Evolutionary conservation across 2,888 invertebrate genomes (phyloP), one percentile per base, ranked within the genome.

Genomic region (Ariolimax columbianus): DNA sequence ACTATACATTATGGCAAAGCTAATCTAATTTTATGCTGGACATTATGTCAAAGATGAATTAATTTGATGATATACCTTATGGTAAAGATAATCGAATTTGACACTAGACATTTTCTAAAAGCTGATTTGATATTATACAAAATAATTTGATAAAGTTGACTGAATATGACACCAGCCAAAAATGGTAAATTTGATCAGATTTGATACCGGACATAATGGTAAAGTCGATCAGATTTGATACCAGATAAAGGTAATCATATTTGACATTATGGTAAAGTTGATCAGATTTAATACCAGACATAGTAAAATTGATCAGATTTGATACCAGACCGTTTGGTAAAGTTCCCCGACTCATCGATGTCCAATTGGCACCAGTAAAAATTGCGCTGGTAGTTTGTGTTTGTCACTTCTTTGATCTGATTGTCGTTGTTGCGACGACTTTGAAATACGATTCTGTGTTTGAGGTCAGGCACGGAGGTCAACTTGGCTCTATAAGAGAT

Each of bases 351-450:
- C 26, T 84, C 73, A 30, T 23, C 1, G 9, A 85, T 33, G 38
- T 81, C 81, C 40, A 85, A 77, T 30, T 85, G 82, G 47, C 85
- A 85, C 85, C 85, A 85, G 55, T 85, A 85, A 70, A 68, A 85
- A 40, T 77, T 75, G 19, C 85, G 43, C 40, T 81, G 51, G 38
- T 75, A 77, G 40, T 82, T 77, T 36, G 73, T 82, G 77, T 73
- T 77, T 19, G 40, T 55, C 36, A 85, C 82, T 0, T 51, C 75
- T 19, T 47, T 30, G 23, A 85, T 85, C 30, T 55, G 30, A 66
- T 51, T 51, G 14, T 38, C 77, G 6, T n/a, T n/a, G 19, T 81
- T 23, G 9, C 81, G 70, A 0, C 85, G 68, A 11, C 7, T 33
- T 43, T 85, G 66, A 55, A 82, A 82, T 38, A 81, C 77, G 0